Base-by-base conservation (phyloP, 2,888 invertebrate species). In the Diachrysia chrysitis region DNA sequence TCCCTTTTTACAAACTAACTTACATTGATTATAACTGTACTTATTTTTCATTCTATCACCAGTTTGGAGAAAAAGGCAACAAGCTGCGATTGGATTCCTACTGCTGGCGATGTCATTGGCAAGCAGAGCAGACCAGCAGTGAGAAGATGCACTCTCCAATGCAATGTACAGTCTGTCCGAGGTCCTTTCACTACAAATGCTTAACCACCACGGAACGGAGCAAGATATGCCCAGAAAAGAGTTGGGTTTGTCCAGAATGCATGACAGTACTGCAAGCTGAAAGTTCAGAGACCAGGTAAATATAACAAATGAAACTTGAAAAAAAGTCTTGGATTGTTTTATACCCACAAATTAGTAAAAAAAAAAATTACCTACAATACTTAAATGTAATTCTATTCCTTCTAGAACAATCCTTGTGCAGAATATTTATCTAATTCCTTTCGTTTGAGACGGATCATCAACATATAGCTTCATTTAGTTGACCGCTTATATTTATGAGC, bases 21-120 rank as follows among this genome's bases (percentile, higher is more conserved):
- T 48, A 21, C 17, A 19, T 21, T 2, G n/a, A 37, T 29, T 0
- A 37, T 25, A 14, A 6, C 55, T 25, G 56, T 58, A n/a, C 23
- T 48, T 23, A 10, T 51, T 64, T 19, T 58, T 61, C 58, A 70
- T 76, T 42, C n/a, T 68, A 73, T 59, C 62, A 58, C 1, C 81
- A 93, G 92, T 67, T 72, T 61, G 59, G 67, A 65, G 86, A 86
- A 0, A 86, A 83, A n/a, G 66, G 58, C 12, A 85, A 79, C 55
- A 94, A 90, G 75, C 83, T 92, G 1, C 86, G 96, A 25, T 95
- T 96, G 86, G 98, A 98, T 90, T 95, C 96, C 17, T 99, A 97
- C 90, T 99, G 99, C 90, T 99, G 99, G 99, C 95, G 98, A 73
- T 99, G 99, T 85, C 98, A 99, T 86, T 97, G 97, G 85, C 97